Percentiles rank a stretch among this genome's conserved stretches.
Evolutionary conservation across 1,140 invertebrate species (phyloP).

Genomic region (Lepeophtheirus salmonis): DNA sequence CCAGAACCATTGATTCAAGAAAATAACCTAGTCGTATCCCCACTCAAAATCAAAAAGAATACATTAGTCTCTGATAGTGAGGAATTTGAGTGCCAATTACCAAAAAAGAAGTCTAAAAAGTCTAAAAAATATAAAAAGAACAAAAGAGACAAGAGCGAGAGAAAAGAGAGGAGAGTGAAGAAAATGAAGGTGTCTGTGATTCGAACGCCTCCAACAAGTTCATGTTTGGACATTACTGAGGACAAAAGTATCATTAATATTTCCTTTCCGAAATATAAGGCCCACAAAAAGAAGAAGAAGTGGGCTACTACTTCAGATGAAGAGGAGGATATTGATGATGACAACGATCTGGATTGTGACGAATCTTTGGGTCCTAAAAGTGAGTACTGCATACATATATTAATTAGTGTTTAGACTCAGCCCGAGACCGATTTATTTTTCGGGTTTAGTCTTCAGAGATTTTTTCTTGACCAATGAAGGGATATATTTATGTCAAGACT

Average conservation of each 20-base stretch:
- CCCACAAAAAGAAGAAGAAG: too few species aligned
- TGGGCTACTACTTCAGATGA: too few species aligned
- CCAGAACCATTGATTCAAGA: too few species aligned
- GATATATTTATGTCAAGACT: too few species aligned
- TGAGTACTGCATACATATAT: too few species aligned
- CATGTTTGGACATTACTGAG: not conserved
- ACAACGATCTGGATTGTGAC: too few species aligned
- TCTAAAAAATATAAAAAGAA: not conserved
- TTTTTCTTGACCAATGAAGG: too few species aligned
- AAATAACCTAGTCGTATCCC: not conserved
- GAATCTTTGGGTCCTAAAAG: too few species aligned
- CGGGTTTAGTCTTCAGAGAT: too few species aligned
- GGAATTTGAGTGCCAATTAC: not conserved
- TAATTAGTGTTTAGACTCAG: too few species aligned
- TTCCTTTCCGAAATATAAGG: not conserved
- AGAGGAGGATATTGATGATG: not conserved
- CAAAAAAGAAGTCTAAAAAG: conserved; percentile 2
- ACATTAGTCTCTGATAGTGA: not conserved
- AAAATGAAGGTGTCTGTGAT: not conserved
- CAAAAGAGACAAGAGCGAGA: conserved; percentile 3
- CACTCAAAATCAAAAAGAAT: not conserved
- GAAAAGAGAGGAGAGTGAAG: not conserved
- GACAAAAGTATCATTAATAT: not conserved
- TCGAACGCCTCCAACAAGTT: not conserved
- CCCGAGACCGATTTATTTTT: too few species aligned